Evolutionary conservation across 2,888 invertebrate genomes (phyloP).

Genomic region (Yponomeuta sedellus): DNA sequence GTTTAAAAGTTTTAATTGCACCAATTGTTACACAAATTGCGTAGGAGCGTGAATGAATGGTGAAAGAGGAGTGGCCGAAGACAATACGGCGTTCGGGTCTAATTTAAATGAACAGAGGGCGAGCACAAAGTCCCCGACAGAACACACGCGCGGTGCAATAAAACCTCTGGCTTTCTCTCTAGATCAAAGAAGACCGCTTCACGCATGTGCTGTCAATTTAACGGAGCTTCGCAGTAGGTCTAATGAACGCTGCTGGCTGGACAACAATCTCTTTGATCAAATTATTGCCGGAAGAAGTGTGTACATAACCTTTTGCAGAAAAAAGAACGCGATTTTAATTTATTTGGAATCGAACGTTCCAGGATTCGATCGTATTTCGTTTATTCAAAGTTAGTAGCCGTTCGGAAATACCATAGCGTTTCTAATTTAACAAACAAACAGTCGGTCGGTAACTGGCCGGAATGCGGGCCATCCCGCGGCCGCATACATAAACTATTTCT

Average conservation of each 20-base stretch:
- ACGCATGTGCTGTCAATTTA: conserved; percentile 54
- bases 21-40: conserved; percentile 7
- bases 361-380: not conserved
- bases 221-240: conserved; percentile 22
- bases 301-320: conserved; percentile 1
- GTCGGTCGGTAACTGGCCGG: conserved; percentile 22
- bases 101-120: conserved; percentile 7
- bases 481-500: conserved; percentile 45
- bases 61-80: not conserved
- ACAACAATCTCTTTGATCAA: not conserved
- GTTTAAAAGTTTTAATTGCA: conserved; percentile 5
- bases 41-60: not conserved
- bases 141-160: conserved; percentile 18
- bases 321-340: not conserved
- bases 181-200: conserved; percentile 41
- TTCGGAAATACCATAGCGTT: conserved; percentile 31
- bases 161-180: conserved; percentile 16
- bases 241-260: conserved; percentile 8
- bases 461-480: conserved; percentile 41
- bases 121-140: conserved; percentile 16
- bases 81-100: not conserved
- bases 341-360: not conserved
- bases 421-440: conserved; percentile 43
- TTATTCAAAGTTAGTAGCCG: conserved; percentile 14
- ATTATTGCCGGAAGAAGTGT: conserved; percentile 1